Percentiles rank a stretch among this genome's conserved stretches.
phyloP scores from a whole-genome alignment of 2,888 invertebrate genomes.

The Osmoderma eremita region DNA sequence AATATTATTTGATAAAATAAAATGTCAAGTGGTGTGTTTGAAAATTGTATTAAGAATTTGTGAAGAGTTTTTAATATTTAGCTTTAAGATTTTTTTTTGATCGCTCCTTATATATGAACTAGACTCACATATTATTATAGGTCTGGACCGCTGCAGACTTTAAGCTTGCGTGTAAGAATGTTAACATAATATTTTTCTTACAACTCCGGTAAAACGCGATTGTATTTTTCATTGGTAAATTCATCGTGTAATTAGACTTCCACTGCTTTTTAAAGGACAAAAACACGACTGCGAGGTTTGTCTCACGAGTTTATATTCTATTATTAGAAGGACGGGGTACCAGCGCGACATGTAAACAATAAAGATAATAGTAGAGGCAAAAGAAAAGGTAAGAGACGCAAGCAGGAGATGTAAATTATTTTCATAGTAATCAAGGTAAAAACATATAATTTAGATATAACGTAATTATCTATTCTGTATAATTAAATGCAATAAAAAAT shows the following conservation, averaged over 20 bases:
- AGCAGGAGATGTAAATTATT: slow-evolving; percentile 3
- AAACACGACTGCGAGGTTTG: slow-evolving; percentile 33
- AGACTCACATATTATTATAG: too few relatives aligned
- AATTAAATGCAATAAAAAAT: slow-evolving; percentile 26
- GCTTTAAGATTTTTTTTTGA: too few relatives aligned
- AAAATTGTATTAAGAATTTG: too few relatives aligned
- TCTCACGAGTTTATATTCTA: slow-evolving; percentile 33
- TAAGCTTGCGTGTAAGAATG: slow-evolving; percentile 57
- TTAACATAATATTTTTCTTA: slow-evolving; percentile 55
- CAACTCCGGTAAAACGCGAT: slow-evolving; percentile 56
- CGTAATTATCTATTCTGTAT: slow-evolving; percentile 1
- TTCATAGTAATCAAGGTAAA: too few relatives aligned
- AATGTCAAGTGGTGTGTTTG: too few relatives aligned
- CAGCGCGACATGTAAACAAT: slow-evolving; percentile 3
- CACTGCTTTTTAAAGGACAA: slow-evolving; percentile 57
- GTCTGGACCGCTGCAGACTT: slow-evolving; percentile 51
- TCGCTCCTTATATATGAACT: too few relatives aligned
- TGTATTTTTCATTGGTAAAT: slow-evolving; percentile 56
- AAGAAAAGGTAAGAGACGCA: neutral
- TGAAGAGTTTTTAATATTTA: too few relatives aligned
- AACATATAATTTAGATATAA: slow-evolving; percentile 2
- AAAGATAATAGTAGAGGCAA: neutral
- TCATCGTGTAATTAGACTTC: slow-evolving; percentile 57
- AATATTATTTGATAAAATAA: too few relatives aligned
- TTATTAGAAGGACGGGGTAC: neutral